Evolutionary conservation across 2,888 invertebrate genomes (phyloP).

Genomic region (Caenorhabditis virilis): DNA sequence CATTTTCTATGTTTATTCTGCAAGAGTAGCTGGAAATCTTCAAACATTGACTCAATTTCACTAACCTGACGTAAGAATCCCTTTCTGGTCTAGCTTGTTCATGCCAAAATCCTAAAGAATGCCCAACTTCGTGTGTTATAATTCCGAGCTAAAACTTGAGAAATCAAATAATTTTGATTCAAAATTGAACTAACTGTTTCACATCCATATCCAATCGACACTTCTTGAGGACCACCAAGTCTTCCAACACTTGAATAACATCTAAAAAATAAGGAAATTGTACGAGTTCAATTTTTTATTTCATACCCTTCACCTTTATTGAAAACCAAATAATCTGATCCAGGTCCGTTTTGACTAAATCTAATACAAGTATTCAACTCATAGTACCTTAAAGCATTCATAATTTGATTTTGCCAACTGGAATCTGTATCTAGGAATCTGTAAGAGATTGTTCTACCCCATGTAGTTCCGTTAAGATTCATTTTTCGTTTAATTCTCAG

Average conservation of each 20-base stretch:
- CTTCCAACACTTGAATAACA: conserved; percentile 57
- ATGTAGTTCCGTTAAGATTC: conserved; percentile 34
- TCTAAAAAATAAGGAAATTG: conserved; percentile 13
- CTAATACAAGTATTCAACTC: conserved; percentile 59
- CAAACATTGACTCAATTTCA: no score
- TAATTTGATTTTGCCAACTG: conserved; percentile 50
- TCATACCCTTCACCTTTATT: conserved; percentile 44
- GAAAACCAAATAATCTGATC: conserved; percentile 43
- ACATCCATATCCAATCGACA: conserved; percentile 56
- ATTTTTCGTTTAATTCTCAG: conserved; percentile 29
- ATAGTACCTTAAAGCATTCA: conserved; percentile 52
- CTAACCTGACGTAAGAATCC: conserved; percentile 50
- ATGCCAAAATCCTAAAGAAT: conserved; percentile 58
- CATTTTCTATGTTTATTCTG: conserved; percentile 45
- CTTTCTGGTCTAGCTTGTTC: conserved; percentile 57
- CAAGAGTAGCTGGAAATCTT: conserved; percentile 3
- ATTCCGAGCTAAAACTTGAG: conserved; percentile 51
- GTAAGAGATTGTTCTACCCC: conserved; percentile 40
- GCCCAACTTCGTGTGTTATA: conserved; percentile 54
- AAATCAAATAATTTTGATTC: not conserved
- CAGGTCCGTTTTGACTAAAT: conserved; percentile 44
- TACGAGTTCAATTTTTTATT: not conserved
- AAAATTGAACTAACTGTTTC: conserved; percentile 33
- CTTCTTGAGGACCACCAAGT: conserved; percentile 50
- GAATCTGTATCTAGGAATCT: conserved; percentile 46